Base-by-base conservation (phyloP, 1,140 invertebrate species). In the Chelonus insularis region DNA sequence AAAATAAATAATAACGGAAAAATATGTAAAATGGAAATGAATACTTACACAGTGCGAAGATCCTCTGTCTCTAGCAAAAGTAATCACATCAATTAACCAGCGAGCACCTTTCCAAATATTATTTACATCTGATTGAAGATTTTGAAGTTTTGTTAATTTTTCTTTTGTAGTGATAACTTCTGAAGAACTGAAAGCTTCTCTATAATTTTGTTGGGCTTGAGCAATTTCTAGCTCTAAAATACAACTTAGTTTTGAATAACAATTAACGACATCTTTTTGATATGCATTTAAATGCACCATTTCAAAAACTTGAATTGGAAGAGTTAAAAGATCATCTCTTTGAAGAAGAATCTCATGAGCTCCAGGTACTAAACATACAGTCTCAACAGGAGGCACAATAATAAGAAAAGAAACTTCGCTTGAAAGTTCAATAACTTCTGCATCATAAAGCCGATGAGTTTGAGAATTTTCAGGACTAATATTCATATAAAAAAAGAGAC, bases 71-170 rank as follows among this genome's bases (percentile, higher is more conserved):
- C 95, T 83, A 1, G 95, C 94, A 73, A 94, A 95, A 0, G 92
- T 90, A 36, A 98, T 92, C 1, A 96, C 88, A 70, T 98, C 95
- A 86, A 96, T 93, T 0, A 98, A 85, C 96, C 96, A 99, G 9
- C 97, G 86, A 2, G 93, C 89, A 18, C 89, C 88, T 73, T 96
- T 95, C 96, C 96, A 98, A 1, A 93, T 88, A 0, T 84, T 74
- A 66, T 95, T 95, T 8, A 95, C 81, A 69, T 90, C 90, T 1
- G 86, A 82, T 72, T 95, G 93, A 3, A 96, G 84, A 54, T 93
- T 89, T 72, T 94, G 89, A 12, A 97, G 77, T 68, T 90, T 89
- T 1, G 87, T 82, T 8, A 97, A 77, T 34, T 93, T 87, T 64
- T 95, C 90, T 75, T 94, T 95, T 6, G 96, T 92, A 2, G 87